Percentiles rank a stretch among this genome's conserved stretches.
Evolutionary conservation across 2,888 invertebrate genomes (phyloP).

Genomic region (Linyphia triangularis): DNA sequence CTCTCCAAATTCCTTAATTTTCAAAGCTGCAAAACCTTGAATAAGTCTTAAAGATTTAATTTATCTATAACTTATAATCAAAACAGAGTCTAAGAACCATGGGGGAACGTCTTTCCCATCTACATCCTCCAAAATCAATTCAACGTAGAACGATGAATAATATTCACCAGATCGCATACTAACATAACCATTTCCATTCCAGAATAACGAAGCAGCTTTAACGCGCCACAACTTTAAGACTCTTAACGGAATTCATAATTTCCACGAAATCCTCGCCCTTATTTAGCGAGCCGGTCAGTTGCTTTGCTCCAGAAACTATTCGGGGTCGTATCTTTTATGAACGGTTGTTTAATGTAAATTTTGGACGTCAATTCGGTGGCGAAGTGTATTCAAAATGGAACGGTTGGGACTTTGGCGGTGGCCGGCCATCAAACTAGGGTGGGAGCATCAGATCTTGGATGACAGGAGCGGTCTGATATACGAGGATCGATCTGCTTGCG

Average conservation of each 20-base stretch:
- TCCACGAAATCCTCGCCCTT: background rate
- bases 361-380: background rate
- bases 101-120: background rate
- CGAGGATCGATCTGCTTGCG: constrained; percentile 16
- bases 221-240: background rate
- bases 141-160: background rate
- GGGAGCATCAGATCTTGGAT: constrained; percentile 18
- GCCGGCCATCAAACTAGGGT: background rate
- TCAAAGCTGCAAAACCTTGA: no score
- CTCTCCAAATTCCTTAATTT: no score
- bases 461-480: constrained; percentile 42
- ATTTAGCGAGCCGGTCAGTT: constrained; percentile 30
- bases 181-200: background rate
- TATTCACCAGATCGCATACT: background rate
- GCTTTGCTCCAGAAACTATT: background rate
- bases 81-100: no score
- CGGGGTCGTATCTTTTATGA: constrained; percentile 35
- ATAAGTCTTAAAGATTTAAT: no score
- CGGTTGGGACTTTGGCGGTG: background rate
- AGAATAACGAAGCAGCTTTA: constrained; percentile 19
- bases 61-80: no score
- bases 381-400: constrained; percentile 24
- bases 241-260: constrained; percentile 40
- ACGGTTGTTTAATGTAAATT: constrained; percentile 55
- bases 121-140: background rate